Evolutionary conservation across 2,113 vertebrate species (phyloP), one percentile per base, ranked within the genome.

Genomic region (Plotosus lineatus): DNA sequence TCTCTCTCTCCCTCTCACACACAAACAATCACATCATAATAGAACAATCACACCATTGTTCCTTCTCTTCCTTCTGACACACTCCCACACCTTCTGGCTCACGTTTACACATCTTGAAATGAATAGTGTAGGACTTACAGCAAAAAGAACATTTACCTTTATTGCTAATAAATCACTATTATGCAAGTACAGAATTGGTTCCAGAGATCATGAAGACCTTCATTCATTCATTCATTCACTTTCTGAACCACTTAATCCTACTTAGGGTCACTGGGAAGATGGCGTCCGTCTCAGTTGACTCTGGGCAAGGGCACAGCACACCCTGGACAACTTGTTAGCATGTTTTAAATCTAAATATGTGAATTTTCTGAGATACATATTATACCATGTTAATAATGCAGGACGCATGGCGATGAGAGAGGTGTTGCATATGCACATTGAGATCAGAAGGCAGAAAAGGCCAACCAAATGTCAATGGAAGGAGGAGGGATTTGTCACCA

Each of bases 391-490:
- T 65, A 15, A 23, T 74, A 36, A 33, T 40, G 26, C 26, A 77
- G 33, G 79, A 78, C 75, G 66, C 33, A 60, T 5, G 23, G 68
- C 69, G 73, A 81, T 84, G 71, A n/a, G n/a, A n/a, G n/a, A n/a
- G 51, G 31, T 85, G 56, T 82, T 78, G n/a, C 17, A 75, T 40
- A 38, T 75, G n/a, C 53, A 71, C 26, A 46, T 55, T 31, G 42
- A 73, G 60, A 76, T 53, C 48, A 74, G 73, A 50, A 66, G 77
- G 63, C 77, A 72, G 80, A 79, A 91, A 90, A 90, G 90, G 90
- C 82, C 90, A 91, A 79, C 80, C 65, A 90, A 89, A 91, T 90
- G 90, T 88, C 90, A 92, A 61, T 65, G 87, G 85, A 90, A 87
- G 87, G 83, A 72, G 77, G 79, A 65, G 40, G 65, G 73, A 69